phyloP scores from a whole-genome alignment of 2,888 invertebrate genomes.

The Melanostoma scalare region DNA sequence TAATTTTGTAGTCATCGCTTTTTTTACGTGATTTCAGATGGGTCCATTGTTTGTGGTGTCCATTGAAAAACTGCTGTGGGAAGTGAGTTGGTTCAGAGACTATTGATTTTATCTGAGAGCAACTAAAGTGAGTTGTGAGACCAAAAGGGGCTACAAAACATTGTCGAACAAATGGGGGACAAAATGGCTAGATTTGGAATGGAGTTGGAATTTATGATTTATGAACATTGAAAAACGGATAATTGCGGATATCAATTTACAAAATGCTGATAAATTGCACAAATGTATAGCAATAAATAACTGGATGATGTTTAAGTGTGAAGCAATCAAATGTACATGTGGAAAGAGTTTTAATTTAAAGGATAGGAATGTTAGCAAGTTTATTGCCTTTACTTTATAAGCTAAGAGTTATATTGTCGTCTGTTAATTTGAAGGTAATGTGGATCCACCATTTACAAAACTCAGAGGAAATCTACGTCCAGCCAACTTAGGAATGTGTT shows the following conservation, averaged over 20 bases:
- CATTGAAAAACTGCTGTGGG: neutral
- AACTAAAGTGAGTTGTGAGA: neutral
- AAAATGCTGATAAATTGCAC: constrained; percentile 48
- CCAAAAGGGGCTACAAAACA: neutral
- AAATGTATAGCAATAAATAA: constrained; percentile 38
- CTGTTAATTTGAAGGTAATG: too few species aligned
- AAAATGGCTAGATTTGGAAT: constrained; percentile 16
- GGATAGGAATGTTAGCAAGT: too few species aligned
- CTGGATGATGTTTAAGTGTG: neutral
- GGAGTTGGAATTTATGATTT: constrained; percentile 38
- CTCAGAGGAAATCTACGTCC: too few species aligned
- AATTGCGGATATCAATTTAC: constrained; percentile 59
- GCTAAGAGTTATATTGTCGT: too few species aligned
- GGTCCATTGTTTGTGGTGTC: constrained; percentile 8
- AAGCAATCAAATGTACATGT: too few species aligned
- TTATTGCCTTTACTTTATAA: too few species aligned
- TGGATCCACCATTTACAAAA: too few species aligned
- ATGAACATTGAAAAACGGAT: constrained; percentile 15
- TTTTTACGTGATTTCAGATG: constrained; percentile 16
- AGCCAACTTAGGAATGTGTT: too few species aligned
- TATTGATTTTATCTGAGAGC: constrained; percentile 35
- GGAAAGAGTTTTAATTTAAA: too few species aligned
- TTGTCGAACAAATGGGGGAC: constrained; percentile 25
- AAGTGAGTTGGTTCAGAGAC: constrained; percentile 12
- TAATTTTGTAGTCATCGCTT: neutral